A percentile compares a stretch with the other conserved stretches of the same genome.
Evolutionary conservation across 2,797 vertebrate genomes (phyloP).

Genomic region (Periparus ater): DNA sequence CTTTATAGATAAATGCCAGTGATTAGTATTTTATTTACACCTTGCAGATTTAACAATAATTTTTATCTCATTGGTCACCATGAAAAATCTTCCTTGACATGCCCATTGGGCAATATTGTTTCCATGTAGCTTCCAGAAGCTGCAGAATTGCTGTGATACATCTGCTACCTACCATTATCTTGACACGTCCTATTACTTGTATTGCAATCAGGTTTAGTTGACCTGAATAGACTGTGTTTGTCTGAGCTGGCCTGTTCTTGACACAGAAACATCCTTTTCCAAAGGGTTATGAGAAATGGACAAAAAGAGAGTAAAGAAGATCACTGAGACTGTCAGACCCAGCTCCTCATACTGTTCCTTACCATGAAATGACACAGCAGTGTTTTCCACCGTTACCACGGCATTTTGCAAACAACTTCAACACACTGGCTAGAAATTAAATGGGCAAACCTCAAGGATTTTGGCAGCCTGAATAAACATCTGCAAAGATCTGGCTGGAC

Average conservation of each 20-base stretch:
- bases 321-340: neutral
- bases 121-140: neutral
- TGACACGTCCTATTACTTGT: neutral
- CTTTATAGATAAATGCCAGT: neutral
- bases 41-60: neutral
- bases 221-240: neutral
- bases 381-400: constrained; percentile 33
- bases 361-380: neutral
- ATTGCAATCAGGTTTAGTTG: neutral
- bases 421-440: neutral
- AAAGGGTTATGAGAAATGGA: neutral
- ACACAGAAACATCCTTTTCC: neutral
- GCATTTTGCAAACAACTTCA: constrained; percentile 9
- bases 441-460: constrained; percentile 22
- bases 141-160: neutral
- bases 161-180: neutral
- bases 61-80: neutral
- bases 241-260: neutral
- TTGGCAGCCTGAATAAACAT: constrained; percentile 38
- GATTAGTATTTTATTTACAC: neutral
- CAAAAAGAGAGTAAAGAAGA: neutral
- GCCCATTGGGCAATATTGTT: neutral
- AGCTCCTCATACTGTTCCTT: neutral
- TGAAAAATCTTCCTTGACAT: neutral
- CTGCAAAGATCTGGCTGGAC: constrained; percentile 15